phyloP scores from a whole-genome alignment of 2,888 invertebrate species.

The Diplazon laetatorius region DNA sequence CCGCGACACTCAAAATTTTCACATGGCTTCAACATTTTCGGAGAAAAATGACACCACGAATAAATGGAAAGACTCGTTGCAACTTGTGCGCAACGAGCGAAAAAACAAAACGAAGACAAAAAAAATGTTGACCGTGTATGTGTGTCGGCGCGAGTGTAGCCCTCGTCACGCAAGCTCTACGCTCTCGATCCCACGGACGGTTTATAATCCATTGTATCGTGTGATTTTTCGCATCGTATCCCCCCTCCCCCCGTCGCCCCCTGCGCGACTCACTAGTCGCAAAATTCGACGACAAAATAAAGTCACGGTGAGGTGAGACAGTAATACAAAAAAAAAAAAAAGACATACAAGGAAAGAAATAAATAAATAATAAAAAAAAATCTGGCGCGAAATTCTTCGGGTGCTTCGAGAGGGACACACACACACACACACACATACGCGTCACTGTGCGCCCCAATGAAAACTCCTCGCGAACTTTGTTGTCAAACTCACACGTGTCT shows the following conservation, averaged over 20 bases:
- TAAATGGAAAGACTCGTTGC: background rate
- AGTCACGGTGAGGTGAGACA: background rate
- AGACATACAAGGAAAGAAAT: too few relatives aligned
- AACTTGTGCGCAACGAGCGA: slow-evolving; percentile 4
- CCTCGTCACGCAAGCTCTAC: slow-evolving; percentile 23
- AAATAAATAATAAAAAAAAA: too few relatives aligned
- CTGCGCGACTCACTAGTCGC: background rate
- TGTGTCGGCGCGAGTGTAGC: too few relatives aligned
- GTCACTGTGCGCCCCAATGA: slow-evolving; percentile 74
- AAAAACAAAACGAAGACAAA: too few relatives aligned
- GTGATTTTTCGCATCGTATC: background rate
- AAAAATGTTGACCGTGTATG: too few relatives aligned
- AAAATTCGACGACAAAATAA: background rate
- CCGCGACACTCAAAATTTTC: slow-evolving; percentile 2
- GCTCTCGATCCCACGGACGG: background rate
- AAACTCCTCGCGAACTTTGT: slow-evolving; percentile 77
- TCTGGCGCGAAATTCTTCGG: slow-evolving; percentile 53
- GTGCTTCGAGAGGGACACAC: slow-evolving; percentile 46
- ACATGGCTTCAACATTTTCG: background rate
- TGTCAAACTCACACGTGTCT: slow-evolving; percentile 78
- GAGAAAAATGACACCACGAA: background rate
- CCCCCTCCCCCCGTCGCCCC: too few relatives aligned
- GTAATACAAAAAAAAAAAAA: slow-evolving; percentile 24
- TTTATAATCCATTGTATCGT: slow-evolving; percentile 12
- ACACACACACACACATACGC: slow-evolving; percentile 65